A percentile compares a stretch with the other conserved stretches of the same genome.
These are phyloP conservation scores for Morpho deidamia DNA, from an alignment of 2,888 invertebrate species.

Conservation along the genomic window DNA sequence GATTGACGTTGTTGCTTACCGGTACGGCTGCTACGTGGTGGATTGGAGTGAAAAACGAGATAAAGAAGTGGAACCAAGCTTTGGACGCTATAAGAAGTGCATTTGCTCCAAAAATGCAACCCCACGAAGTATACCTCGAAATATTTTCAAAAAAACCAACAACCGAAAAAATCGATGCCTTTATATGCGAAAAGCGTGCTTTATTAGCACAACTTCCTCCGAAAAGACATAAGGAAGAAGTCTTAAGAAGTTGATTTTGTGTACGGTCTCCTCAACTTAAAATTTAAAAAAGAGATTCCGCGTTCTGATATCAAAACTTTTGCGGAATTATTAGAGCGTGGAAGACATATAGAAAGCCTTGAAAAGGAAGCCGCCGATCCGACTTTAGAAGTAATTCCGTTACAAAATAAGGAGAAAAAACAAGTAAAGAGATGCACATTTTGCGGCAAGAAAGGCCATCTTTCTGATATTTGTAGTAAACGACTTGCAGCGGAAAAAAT, in stretches of 20 bases:
- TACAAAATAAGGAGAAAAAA: no score
- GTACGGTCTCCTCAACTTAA: not conserved
- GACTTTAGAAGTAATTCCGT: no score
- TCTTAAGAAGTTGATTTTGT: not conserved
- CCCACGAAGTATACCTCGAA: not conserved
- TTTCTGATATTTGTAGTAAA: no score
- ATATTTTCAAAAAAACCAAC: not conserved
- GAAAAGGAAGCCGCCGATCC: no score
- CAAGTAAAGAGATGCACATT: no score
- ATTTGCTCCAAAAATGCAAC: not conserved
- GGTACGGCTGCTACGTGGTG: conserved; percentile 2
- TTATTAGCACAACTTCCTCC: not conserved
- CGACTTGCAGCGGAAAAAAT: no score
- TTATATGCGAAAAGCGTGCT: not conserved
- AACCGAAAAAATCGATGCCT: not conserved
- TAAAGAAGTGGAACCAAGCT: not conserved
- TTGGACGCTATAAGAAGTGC: not conserved
- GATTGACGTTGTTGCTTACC: not conserved
- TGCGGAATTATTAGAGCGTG: not conserved
- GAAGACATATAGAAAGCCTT: not conserved
- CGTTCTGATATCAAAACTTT: not conserved
- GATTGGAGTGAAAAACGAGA: not conserved
- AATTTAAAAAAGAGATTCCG: not conserved
- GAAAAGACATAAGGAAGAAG: not conserved
- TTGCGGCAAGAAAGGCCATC: no score